These are phyloP conservation scores for Centrocercus urophasianus DNA, from an alignment of 2,113 vertebrate genomes.

Conservation along the genomic window DNA sequence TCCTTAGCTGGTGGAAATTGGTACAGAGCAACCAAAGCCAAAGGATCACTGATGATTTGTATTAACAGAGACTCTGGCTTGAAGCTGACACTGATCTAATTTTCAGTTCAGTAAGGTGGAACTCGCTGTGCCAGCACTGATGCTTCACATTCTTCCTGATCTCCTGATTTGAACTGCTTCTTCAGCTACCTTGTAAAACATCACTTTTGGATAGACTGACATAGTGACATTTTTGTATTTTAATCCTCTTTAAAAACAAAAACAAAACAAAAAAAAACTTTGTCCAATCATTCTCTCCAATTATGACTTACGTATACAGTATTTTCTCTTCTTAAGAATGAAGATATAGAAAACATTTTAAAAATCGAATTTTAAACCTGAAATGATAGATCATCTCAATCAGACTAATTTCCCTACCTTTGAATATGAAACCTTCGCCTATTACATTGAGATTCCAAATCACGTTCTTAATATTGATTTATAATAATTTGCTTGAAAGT, in stretches of 20 bases:
- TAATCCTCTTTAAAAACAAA: neutral
- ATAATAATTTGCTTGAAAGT: neutral
- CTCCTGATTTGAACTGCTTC: neutral
- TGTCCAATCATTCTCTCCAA: neutral
- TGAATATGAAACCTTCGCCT: neutral
- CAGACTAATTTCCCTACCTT: neutral
- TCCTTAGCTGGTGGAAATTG: neutral
- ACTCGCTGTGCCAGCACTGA: neutral
- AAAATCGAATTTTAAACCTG: neutral
- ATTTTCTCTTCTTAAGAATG: neutral
- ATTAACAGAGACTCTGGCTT: neutral
- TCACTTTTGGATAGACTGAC: neutral
- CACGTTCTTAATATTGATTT: neutral
- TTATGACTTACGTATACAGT: neutral
- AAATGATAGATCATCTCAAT: neutral
- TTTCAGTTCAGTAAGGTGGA: neutral
- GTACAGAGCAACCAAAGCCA: neutral
- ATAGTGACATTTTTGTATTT: neutral
- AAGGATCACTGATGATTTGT: neutral
- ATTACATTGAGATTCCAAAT: neutral
- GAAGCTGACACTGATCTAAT: neutral
- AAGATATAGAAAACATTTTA: neutral
- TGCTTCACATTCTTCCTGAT: neutral
- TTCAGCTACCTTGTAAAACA: neutral
- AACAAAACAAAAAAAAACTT: neutral